Conservation (phyloP, 1,140 invertebrate genomes). For the Eulimnadia texana region DNA sequence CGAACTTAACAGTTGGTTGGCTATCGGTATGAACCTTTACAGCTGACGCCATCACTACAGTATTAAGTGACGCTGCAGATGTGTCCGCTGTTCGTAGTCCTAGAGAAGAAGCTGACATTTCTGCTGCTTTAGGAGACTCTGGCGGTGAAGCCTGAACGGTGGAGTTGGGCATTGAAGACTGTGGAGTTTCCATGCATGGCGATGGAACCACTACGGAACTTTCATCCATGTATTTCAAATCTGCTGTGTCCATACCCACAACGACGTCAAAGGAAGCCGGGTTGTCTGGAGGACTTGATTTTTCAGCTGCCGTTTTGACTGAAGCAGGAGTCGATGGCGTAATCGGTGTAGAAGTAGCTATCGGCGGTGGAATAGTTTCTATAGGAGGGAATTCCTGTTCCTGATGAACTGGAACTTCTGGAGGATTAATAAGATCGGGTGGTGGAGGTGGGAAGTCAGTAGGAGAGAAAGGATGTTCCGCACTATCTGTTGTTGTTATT, state of each 20-base stretch:
- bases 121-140: slow-evolving; percentile 26
- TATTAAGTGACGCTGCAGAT: slow-evolving; percentile 7
- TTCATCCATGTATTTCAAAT: slow-evolving; percentile 76
- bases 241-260: slow-evolving; percentile 58
- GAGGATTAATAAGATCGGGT: neutral
- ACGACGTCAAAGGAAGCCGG: slow-evolving; percentile 54
- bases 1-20: slow-evolving; percentile 16
- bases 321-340: slow-evolving; percentile 31
- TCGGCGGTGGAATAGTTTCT: slow-evolving; percentile 22
- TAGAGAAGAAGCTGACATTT: slow-evolving; percentile 21
- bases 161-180: slow-evolving; percentile 34
- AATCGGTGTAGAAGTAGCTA: slow-evolving; percentile 21
- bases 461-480: slow-evolving; percentile 9
- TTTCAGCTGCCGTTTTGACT: slow-evolving; percentile 39
- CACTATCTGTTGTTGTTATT: neutral
- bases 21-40: neutral
- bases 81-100: slow-evolving; percentile 5
- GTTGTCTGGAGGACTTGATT: slow-evolving; percentile 32
- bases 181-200: slow-evolving; percentile 50
- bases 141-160: slow-evolving; percentile 17
- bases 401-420: neutral
- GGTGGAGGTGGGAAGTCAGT: slow-evolving; percentile 7
- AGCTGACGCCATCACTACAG: neutral
- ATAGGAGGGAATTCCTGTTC: slow-evolving; percentile 50
- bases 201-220: slow-evolving; percentile 66